phyloP scores from a whole-genome alignment of 2,797 vertebrate species.

The Erpetoichthys calabaricus region DNA sequence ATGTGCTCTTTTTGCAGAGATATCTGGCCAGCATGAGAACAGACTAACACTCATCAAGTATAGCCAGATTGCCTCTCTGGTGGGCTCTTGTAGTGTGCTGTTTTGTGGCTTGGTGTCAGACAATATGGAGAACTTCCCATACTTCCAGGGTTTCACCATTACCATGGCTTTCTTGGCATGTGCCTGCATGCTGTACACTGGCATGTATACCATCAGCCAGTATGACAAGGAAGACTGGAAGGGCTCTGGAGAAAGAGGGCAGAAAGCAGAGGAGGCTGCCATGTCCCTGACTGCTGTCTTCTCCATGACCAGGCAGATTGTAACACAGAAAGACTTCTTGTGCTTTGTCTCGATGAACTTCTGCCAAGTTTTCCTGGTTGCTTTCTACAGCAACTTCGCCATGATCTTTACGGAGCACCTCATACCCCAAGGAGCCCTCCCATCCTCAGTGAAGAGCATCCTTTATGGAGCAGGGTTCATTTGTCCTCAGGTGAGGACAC shows the following conservation, averaged over 20 bases:
- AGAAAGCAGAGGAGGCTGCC: constrained; percentile 2
- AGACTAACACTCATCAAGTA: constrained; percentile 64
- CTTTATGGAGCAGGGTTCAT: constrained; percentile 82
- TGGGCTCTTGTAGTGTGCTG: constrained; percentile 66
- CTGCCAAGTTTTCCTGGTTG: constrained; percentile 74
- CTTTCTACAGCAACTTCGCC: constrained; percentile 79
- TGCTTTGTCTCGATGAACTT: constrained; percentile 79
- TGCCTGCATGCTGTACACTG: constrained; percentile 65
- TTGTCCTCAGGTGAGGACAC: constrained; percentile 67
- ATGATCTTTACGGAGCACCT: constrained; percentile 77
- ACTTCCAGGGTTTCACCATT: constrained; percentile 55
- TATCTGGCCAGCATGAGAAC: constrained; percentile 49
- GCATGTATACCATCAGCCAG: constrained; percentile 47
- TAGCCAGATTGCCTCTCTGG: constrained; percentile 62
- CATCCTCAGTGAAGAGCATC: constrained; percentile 59
- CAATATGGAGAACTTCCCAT: constrained; percentile 66
- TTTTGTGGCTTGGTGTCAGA: constrained; percentile 67
- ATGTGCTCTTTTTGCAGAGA: constrained; percentile 67
- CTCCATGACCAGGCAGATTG: constrained; percentile 59
- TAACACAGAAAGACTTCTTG: constrained; percentile 63
- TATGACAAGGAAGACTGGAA: constrained; percentile 38
- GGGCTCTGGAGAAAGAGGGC: neutral
- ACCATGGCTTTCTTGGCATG: constrained; percentile 49
- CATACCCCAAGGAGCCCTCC: constrained; percentile 60
- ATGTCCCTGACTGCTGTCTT: constrained; percentile 44